Percentiles rank a stretch among this genome's conserved stretches.
phyloP scores from a whole-genome alignment of 92 coral and sea anemone genomes.

The Palythoa grandis region DNA sequence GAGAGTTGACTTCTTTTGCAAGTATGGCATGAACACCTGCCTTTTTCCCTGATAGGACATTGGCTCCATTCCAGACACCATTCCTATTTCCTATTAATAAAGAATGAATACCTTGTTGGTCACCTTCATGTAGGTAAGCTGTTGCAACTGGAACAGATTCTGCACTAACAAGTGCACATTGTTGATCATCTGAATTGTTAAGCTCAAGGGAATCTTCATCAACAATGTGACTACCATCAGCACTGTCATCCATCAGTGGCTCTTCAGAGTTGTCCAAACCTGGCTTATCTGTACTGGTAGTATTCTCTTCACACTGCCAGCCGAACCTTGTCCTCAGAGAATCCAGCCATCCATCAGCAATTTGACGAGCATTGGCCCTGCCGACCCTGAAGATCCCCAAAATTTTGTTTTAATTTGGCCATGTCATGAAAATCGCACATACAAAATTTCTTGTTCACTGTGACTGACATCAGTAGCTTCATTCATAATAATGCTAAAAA shows the following conservation, averaged over 20 bases:
- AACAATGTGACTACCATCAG: slow-evolving; percentile 37
- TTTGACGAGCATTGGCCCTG: slow-evolving; percentile 55
- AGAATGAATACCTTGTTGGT: slow-evolving; percentile 38
- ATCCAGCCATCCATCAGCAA: slow-evolving; percentile 49
- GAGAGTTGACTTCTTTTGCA: slow-evolving; percentile 51
- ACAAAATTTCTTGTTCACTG: slow-evolving; percentile 45
- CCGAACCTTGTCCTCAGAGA: slow-evolving; percentile 42
- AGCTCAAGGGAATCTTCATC: slow-evolving; percentile 41
- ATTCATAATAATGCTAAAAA: slow-evolving; percentile 48
- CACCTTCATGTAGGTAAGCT: slow-evolving; percentile 26
- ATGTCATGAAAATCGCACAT: slow-evolving; percentile 48
- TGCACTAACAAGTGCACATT: slow-evolving; percentile 28
- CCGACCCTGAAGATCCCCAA: slow-evolving; percentile 56
- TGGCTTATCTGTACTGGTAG: slow-evolving; percentile 44
- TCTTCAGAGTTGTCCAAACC: slow-evolving; percentile 21
- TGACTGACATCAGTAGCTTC: slow-evolving; percentile 53
- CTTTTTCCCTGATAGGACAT: slow-evolving; percentile 52
- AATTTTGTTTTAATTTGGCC: slow-evolving; percentile 44
- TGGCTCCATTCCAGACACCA: slow-evolving; percentile 48
- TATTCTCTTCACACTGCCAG: slow-evolving; percentile 39
- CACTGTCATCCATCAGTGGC: slow-evolving; percentile 26
- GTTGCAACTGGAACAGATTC: slow-evolving; percentile 47
- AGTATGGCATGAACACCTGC: slow-evolving; percentile 50
- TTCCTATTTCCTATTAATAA: neutral
- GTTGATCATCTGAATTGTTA: slow-evolving; percentile 41